Evolutionary conservation across 2,888 invertebrate genomes (phyloP), one percentile per base, ranked within the genome.

Genomic region (Euplagia quadripunctaria): DNA sequence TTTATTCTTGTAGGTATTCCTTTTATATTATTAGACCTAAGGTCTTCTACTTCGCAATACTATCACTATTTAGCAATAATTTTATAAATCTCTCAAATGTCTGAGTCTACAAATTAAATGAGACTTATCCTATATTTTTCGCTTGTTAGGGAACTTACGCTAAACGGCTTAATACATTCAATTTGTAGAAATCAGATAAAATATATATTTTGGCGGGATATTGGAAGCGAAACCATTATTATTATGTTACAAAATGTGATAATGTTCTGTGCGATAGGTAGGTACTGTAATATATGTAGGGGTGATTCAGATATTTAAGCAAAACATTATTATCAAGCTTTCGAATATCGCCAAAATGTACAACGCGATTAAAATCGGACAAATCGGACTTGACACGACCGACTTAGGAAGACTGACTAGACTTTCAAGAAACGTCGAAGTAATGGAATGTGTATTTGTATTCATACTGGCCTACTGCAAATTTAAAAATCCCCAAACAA

Each of bases 1-100:
- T 93, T 94, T 94, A 94, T 93, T 94, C 91, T 91, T 90, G 93
- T 95, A 94, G 94, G 91, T 85, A 90, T 93, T 94, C 91, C 91
- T 94, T 94, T 90, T 85, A 88, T 91, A 91, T 90, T 86, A 88
- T 89, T 94, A 94, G 94, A 89, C 93, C 94, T 94, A 93, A 94
- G 94, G 93, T 93, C 90, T 91, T 90, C 91, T 93, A 94, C 92
- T 94, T 94, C 93, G 94, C 94, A 94, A 94, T 94, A 94, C 92
- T 94, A 90, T 90, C 89, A 92, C 89, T 92, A 89, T 87, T 93
- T 93, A 94, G 95, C 94, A 94, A 95, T 94, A 93, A 94, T 93
- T 95, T 94, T 92, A 90, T 91, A 88, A 87, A 88, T 75, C 74
- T 85, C 78, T 88, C 89, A 68, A 67, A 66, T 80, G 76, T 87